Evolutionary conservation across 2,113 vertebrate species (phyloP).

Genomic region (Amphiprion percula): DNA sequence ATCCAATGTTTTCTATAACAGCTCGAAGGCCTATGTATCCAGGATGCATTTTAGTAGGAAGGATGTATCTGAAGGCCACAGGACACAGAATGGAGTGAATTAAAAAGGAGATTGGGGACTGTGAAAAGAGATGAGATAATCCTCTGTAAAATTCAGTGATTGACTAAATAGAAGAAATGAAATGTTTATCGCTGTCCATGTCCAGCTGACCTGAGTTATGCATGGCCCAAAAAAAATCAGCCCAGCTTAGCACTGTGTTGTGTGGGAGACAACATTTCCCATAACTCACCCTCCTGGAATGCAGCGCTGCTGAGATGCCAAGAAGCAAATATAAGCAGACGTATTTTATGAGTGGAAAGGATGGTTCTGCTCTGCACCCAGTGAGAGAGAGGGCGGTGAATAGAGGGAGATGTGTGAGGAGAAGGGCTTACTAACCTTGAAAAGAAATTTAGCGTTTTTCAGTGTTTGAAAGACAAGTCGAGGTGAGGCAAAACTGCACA

Average conservation of each 20-base stretch:
- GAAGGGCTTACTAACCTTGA: slow-evolving; percentile 32
- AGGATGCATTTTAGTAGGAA: slow-evolving; percentile 43
- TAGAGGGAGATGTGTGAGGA: neutral
- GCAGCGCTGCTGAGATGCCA: slow-evolving; percentile 80
- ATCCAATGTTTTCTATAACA: too few species aligned
- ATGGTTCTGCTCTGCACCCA: slow-evolving; percentile 62
- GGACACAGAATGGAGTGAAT: slow-evolving; percentile 31
- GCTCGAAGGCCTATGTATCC: too few species aligned
- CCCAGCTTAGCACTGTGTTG: slow-evolving; percentile 38
- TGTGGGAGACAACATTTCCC: slow-evolving; percentile 81
- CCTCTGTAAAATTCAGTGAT: neutral
- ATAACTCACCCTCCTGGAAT: slow-evolving; percentile 87
- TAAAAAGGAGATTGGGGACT: slow-evolving; percentile 21
- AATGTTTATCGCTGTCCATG: slow-evolving; percentile 6
- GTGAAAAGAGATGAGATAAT: slow-evolving; percentile 6
- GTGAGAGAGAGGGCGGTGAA: slow-evolving; percentile 19
- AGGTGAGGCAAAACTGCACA: slow-evolving; percentile 25
- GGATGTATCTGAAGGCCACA: slow-evolving; percentile 41
- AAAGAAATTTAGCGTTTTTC: slow-evolving; percentile 22
- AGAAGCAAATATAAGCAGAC: slow-evolving; percentile 80
- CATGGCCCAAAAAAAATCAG: slow-evolving; percentile 4
- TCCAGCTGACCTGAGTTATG: slow-evolving; percentile 54
- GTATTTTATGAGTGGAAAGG: slow-evolving; percentile 83
- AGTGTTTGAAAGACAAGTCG: slow-evolving; percentile 28
- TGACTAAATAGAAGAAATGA: slow-evolving; percentile 30